phyloP scores from a whole-genome alignment of 2,888 invertebrate species.

The Physocephala rufipes region DNA sequence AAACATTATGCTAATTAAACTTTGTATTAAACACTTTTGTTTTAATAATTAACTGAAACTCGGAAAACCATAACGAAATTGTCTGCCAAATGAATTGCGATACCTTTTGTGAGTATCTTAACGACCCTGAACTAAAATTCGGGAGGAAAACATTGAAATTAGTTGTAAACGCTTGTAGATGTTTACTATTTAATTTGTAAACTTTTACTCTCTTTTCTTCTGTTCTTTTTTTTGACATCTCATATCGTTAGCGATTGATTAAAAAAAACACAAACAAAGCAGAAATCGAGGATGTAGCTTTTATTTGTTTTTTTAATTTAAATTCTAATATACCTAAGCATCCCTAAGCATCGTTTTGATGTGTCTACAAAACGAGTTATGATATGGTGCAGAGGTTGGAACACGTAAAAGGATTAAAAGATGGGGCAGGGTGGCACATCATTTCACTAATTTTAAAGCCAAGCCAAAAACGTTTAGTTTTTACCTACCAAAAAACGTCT shows the following conservation, averaged over 20 bases:
- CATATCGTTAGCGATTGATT: background rate
- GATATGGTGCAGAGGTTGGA: too few relatives aligned
- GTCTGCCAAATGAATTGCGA: too few relatives aligned
- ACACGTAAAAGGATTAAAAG: background rate
- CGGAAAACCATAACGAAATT: too few relatives aligned
- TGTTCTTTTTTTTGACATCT: background rate
- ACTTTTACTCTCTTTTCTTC: too few relatives aligned
- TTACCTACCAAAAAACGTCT: background rate
- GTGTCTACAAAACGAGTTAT: background rate
- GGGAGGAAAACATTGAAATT: too few relatives aligned
- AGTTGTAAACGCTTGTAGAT: too few relatives aligned
- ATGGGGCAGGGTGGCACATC: background rate
- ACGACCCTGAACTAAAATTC: too few relatives aligned
- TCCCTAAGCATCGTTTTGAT: constrained; percentile 37
- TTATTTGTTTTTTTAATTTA: too few relatives aligned
- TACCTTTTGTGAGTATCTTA: too few relatives aligned
- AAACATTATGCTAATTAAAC: background rate
- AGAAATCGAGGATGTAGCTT: constrained; percentile 44
- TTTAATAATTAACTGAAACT: constrained; percentile 17
- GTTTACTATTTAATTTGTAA: too few relatives aligned
- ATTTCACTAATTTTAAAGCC: too few relatives aligned
- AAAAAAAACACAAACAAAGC: constrained; percentile 32
- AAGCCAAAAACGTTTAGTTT: background rate
- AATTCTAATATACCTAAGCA: constrained; percentile 48
- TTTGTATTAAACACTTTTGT: constrained; percentile 9